Evolutionary conservation across 2,113 vertebrate genomes (phyloP).

Genomic region (Callorhinus ursinus): DNA sequence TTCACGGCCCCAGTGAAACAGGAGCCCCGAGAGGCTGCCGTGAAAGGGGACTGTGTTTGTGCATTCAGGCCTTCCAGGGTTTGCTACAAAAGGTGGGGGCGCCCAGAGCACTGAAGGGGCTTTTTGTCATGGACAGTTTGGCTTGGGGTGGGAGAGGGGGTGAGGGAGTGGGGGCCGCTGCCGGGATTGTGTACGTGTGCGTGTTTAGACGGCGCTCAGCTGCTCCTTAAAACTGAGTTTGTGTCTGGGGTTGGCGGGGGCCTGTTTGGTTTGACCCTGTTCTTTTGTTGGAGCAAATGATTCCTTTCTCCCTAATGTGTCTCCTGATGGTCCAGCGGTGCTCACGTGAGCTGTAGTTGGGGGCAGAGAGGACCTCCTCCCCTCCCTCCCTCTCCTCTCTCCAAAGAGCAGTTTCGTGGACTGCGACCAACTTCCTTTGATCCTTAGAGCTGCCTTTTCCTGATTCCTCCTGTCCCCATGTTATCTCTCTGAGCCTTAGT

Average conservation of each 20-base stretch:
- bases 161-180: background rate
- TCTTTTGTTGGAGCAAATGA: fast-evolving
- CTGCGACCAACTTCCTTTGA: background rate
- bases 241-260: background rate
- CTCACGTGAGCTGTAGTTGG: background rate
- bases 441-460: background rate
- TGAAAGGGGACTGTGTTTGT: slow-evolving; percentile 90
- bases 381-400: background rate
- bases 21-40: slow-evolving; percentile 83
- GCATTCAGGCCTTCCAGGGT: slow-evolving; percentile 91
- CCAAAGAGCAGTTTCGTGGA: background rate
- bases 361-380: background rate
- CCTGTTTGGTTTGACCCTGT: background rate
- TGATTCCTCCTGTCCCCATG: fast-evolving
- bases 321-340: background rate
- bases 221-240: background rate
- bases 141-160: slow-evolving; percentile 18
- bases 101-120: slow-evolving; percentile 80
- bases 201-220: background rate
- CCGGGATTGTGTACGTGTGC: background rate
- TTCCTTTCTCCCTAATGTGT: background rate
- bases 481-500: background rate
- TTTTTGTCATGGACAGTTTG: slow-evolving; percentile 78
- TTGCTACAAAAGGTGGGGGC: slow-evolving; percentile 84
- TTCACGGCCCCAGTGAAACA: slow-evolving; percentile 90